These are phyloP conservation scores for Anticlea derivata DNA, from an alignment of 2,888 invertebrate genomes.

Conservation along the genomic window DNA sequence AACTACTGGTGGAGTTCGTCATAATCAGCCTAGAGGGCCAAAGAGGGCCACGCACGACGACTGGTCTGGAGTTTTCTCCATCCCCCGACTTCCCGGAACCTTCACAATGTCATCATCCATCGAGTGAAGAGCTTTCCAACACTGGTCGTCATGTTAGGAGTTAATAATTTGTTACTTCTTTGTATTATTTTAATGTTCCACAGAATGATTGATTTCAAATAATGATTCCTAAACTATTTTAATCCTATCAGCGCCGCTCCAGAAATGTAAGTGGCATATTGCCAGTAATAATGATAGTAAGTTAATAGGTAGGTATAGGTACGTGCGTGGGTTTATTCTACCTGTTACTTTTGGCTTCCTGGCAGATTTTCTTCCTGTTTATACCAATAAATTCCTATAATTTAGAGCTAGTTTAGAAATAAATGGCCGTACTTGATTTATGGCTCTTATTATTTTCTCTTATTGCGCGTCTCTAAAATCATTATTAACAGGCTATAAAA, in stretches of 20 bases:
- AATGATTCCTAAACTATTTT: background rate
- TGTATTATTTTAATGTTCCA: too few species aligned
- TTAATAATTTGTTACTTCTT: too few species aligned
- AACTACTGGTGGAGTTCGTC: too few species aligned
- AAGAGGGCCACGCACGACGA: too few species aligned
- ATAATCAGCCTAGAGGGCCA: too few species aligned
- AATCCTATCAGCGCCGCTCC: slow-evolving; percentile 26
- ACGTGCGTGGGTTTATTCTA: slow-evolving; percentile 49
- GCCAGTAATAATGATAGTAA: slow-evolving; percentile 32
- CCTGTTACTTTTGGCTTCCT: slow-evolving; percentile 64
- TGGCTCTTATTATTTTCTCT: slow-evolving; percentile 7
- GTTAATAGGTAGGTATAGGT: too few species aligned
- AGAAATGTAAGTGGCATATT: slow-evolving; percentile 38
- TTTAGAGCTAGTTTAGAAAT: slow-evolving; percentile 34
- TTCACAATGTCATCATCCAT: too few species aligned
- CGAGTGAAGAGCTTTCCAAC: too few species aligned
- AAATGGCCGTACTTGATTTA: slow-evolving; percentile 36
- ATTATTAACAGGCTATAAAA: background rate
- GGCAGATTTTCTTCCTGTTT: slow-evolving; percentile 53
- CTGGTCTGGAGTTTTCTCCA: too few species aligned
- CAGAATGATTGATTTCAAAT: background rate
- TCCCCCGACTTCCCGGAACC: too few species aligned
- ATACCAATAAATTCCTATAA: slow-evolving; percentile 40
- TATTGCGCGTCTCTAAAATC: background rate
- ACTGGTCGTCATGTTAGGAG: too few species aligned